Evolutionary conservation across 1,140 invertebrate species (phyloP), one percentile per base, ranked within the genome.

Genomic region (Aphis gossypii): DNA sequence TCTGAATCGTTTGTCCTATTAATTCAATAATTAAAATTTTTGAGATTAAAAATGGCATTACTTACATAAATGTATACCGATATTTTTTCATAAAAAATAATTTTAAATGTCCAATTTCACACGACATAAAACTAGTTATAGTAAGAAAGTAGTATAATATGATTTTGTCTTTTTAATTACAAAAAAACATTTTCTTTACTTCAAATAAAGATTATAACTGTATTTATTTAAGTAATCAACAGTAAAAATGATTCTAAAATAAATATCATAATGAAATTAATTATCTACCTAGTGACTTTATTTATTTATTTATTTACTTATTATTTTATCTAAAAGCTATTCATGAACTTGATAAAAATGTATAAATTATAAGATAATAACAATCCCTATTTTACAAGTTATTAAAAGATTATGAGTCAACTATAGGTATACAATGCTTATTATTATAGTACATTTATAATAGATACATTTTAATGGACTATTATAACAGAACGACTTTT

Each of bases 371-470:
- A n/a, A 76, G 1, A 76, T n/a, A 76, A 76, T n/a, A 76, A 14
- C 14, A 76, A 76, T 76, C n/a, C 60, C 60, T 1, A 14, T 76
- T 14, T 51, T 14, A 76, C 4, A 76, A n/a, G 14, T n/a, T n/a
- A 76, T 76, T 76, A n/a, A 76, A 68, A n/a, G 60, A 76, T 76
- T 76, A 76, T n/a, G 30, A 76, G 18, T n/a, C 60, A 76, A 76
- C 60, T 18, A 76, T 76, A 68, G 30, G 60, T 68, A 60, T 60
- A 68, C 30, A 30, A 60, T 51, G 8, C 23, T 30, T 18, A n/a
- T 41, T 51, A 25, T 30, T 18, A n/a, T 68, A 68, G 14, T 68
- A 68, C 18, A 11, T 35, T 18, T 14, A 35, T 76, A n/a, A 21
- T 76, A 76, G 30, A 14, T 76, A 76, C 30, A 76, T 76, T 76